Evolutionary conservation across 1,140 invertebrate genomes (phyloP).

Genomic region (Drosophila seguyi): DNA sequence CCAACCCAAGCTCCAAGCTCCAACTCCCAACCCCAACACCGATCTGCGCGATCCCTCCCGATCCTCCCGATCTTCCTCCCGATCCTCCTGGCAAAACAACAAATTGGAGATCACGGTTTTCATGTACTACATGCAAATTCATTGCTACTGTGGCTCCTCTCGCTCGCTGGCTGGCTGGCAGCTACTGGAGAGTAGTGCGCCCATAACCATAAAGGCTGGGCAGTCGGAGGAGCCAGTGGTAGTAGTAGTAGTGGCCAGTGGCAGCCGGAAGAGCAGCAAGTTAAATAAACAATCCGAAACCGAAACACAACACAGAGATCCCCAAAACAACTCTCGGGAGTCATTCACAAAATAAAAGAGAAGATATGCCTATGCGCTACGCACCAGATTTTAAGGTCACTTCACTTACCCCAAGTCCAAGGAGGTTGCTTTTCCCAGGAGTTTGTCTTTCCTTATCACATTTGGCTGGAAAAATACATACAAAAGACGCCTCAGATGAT

Average conservation of each 20-base stretch:
- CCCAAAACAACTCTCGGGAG: constrained; percentile 20
- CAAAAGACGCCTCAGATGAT: not conserved
- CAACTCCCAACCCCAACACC: not conserved
- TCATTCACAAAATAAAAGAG: constrained; percentile 69
- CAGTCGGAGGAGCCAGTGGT: constrained; percentile 1
- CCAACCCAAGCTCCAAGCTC: not conserved
- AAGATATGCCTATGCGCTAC: constrained; percentile 52
- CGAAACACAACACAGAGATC: constrained; percentile 14
- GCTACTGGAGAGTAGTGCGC: constrained; percentile 42
- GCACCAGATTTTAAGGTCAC: not conserved
- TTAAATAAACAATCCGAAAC: constrained; percentile 79
- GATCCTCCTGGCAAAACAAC: constrained; percentile 43
- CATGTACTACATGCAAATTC: constrained; percentile 85
- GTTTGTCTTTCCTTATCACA: not conserved
- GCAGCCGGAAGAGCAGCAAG: constrained; percentile 65
- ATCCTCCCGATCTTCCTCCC: constrained; percentile 11
- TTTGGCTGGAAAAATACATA: not conserved
- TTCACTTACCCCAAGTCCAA: constrained; percentile 3
- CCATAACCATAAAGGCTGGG: constrained; percentile 75
- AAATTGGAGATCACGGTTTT: constrained; percentile 85
- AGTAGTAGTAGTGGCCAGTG: too few species aligned
- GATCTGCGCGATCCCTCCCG: constrained; percentile 17
- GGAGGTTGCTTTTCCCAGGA: not conserved
- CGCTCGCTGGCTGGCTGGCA: not conserved
- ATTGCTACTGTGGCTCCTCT: constrained; percentile 83